Percentiles rank a stretch among this genome's conserved stretches.
These are phyloP conservation scores for Megastigmus dorsalis DNA, from an alignment of 2,888 invertebrate genomes.

Conservation along the genomic window DNA sequence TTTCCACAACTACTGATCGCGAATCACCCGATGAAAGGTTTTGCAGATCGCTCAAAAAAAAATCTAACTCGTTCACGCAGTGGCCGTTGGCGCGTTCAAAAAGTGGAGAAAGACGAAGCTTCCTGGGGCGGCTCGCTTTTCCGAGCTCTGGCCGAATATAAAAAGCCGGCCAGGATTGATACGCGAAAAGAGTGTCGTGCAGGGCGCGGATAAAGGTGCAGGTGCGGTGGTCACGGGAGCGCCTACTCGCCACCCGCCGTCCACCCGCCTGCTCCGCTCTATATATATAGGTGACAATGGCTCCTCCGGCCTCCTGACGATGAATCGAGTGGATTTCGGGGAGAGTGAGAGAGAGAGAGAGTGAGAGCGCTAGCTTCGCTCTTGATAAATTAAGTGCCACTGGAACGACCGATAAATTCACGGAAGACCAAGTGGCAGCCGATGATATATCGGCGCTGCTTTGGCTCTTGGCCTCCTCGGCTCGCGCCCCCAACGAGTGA, in stretches of 20 bases:
- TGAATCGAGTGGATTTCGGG: conserved; percentile 15
- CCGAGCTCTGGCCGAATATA: too few relatives aligned
- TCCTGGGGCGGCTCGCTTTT: too few relatives aligned
- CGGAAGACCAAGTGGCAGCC: conserved; percentile 62
- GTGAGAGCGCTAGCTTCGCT: conserved; percentile 53
- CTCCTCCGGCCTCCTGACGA: not conserved
- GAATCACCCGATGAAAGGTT: too few relatives aligned
- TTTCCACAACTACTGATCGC: too few relatives aligned
- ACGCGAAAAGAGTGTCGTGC: not conserved
- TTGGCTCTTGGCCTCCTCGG: conserved; percentile 49
- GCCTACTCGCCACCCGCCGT: too few relatives aligned
- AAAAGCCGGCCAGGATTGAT: too few relatives aligned
- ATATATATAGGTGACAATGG: conserved; percentile 17
- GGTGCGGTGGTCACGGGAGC: too few relatives aligned
- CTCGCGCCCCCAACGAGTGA: conserved; percentile 61
- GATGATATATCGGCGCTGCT: conserved; percentile 66
- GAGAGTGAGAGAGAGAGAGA: conserved; percentile 30
- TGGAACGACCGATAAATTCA: conserved; percentile 66
- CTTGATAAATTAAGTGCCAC: conserved; percentile 67
- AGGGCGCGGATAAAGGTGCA: too few relatives aligned
- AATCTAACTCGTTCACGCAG: too few relatives aligned
- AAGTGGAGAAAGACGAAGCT: too few relatives aligned
- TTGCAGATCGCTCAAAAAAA: too few relatives aligned
- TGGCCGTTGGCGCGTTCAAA: too few relatives aligned
- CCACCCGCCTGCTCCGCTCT: not conserved